phyloP scores from a whole-genome alignment of 2,797 vertebrate genomes.

The Phylloscopus collybita region DNA sequence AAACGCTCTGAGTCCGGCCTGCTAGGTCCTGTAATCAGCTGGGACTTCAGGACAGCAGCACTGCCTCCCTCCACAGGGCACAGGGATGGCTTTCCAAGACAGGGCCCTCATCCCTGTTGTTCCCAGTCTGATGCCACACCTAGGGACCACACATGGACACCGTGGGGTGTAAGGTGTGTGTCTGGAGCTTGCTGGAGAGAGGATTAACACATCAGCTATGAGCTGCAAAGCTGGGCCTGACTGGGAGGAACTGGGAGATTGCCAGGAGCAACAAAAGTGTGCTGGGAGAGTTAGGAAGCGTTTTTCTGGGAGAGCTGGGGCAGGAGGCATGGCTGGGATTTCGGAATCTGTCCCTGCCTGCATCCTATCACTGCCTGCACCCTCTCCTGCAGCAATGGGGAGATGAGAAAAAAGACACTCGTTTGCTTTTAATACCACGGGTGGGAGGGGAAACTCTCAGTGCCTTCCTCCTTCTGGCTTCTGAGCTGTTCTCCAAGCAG shows the following conservation, averaged over 20 bases:
- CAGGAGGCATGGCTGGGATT: not conserved
- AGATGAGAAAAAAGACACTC: not conserved
- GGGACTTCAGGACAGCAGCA: not conserved
- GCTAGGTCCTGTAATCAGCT: not conserved
- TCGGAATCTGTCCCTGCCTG: not conserved
- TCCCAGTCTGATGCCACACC: not conserved
- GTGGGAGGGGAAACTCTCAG: not conserved
- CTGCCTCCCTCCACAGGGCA: not conserved
- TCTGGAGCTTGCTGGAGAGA: not conserved
- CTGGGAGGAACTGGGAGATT: not conserved
- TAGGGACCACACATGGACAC: accelerated
- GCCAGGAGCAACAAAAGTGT: not conserved
- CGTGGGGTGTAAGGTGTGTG: not conserved
- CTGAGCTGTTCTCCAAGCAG: not conserved
- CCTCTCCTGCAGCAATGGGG: not conserved
- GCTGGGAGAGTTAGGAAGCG: not conserved
- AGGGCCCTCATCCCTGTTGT: not conserved
- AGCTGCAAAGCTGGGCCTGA: not conserved
- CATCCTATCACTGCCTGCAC: not conserved
- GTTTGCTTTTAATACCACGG: not conserved
- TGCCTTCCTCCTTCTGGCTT: not conserved
- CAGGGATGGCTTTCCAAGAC: not conserved
- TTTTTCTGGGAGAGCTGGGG: not conserved
- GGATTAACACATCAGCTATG: not conserved
- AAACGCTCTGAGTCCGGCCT: not conserved